Base-by-base conservation (phyloP, 2,888 invertebrate species). In the Conomelus anceps region DNA sequence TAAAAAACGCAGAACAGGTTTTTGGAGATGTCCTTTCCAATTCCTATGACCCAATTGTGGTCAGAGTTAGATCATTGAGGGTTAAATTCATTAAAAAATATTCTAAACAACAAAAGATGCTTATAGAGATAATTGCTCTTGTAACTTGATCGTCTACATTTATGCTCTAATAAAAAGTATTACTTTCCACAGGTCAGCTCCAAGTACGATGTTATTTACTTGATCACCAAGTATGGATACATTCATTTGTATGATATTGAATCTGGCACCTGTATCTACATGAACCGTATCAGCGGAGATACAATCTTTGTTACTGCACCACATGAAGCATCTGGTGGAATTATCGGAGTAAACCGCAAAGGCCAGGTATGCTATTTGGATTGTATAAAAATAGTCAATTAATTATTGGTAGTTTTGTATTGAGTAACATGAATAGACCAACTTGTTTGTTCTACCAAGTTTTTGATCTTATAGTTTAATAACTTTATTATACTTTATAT, bases 191-290 rank as follows among this genome's bases (percentile, higher is more conserved):
- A 92, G 91, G 94, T 95, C 84, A 95, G 95, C 91, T 93, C 93
- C 17, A 95, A 95, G 92, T 95, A 95, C 92, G 95, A 95, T 92
- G 94, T 96, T 84, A 94, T 95, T 88, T 96, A 95, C 92, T 93
- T 96, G 92, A 95, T 96, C 90, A 96, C 96, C 26, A 96, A 96
- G 93, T 96, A 95, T 92, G 96, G 96, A 85, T 96, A 96, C 93
- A 95, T 96, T 88, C 96, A 96, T 92, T 92, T 96, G 91, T 96
- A 95, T 92, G 96, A 96, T 92, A 94, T 96, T 90, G 96, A 96
- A 92, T 95, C 95, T 63, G 96, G 95, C 29, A 94, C 95, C 20
- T 95, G 95, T 92, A 95, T 96, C 91, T 96, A 95, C 93, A 95
- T 95, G 95, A 96, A 96, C 92, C 93, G 96, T 63, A 96, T 96